Conservation (phyloP, 2,797 vertebrate species). For the Danio kyathit region DNA sequence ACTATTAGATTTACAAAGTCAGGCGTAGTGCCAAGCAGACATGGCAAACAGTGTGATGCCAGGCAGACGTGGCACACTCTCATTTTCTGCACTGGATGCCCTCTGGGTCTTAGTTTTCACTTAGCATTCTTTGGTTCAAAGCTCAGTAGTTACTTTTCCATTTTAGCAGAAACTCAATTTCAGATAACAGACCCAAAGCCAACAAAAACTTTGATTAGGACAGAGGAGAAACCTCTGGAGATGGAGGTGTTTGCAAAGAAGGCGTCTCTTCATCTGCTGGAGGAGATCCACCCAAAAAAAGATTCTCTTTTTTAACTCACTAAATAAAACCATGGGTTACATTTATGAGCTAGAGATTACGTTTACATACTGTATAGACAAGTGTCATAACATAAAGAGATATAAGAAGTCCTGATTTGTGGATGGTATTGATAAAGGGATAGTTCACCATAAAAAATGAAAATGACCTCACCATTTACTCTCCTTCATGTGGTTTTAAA, state of each 20-base stretch:
- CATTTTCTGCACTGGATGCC: slow-evolving; percentile 43
- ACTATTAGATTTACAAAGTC: not conserved
- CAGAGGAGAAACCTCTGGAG: slow-evolving; percentile 53
- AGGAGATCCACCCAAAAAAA: slow-evolving; percentile 53
- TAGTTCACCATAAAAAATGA: too few relatives aligned
- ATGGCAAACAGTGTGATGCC: slow-evolving; percentile 58
- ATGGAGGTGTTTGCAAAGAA: slow-evolving; percentile 56
- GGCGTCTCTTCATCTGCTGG: slow-evolving; percentile 49
- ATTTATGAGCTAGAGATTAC: slow-evolving; percentile 19
- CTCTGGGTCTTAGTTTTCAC: slow-evolving; percentile 62
- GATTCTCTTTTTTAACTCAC: slow-evolving; percentile 33
- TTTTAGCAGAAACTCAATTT: slow-evolving; percentile 69
- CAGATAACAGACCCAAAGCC: slow-evolving; percentile 61
- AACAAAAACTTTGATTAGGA: slow-evolving; percentile 60
- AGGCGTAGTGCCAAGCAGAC: slow-evolving; percentile 1
- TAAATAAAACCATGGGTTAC: not conserved
- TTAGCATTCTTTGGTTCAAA: slow-evolving; percentile 64
- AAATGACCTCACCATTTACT: too few relatives aligned
- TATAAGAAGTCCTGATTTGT: not conserved
- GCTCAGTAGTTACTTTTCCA: slow-evolving; percentile 59
- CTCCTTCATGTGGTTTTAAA: not conserved
- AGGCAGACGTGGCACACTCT: slow-evolving; percentile 37
- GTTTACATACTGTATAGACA: not conserved
- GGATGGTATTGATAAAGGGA: not conserved
- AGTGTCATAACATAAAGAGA: not conserved